Percentiles rank a stretch among this genome's conserved stretches.
Evolutionary conservation across 2,888 invertebrate genomes (phyloP).

Genomic region (Steinernema carpocapsae): DNA sequence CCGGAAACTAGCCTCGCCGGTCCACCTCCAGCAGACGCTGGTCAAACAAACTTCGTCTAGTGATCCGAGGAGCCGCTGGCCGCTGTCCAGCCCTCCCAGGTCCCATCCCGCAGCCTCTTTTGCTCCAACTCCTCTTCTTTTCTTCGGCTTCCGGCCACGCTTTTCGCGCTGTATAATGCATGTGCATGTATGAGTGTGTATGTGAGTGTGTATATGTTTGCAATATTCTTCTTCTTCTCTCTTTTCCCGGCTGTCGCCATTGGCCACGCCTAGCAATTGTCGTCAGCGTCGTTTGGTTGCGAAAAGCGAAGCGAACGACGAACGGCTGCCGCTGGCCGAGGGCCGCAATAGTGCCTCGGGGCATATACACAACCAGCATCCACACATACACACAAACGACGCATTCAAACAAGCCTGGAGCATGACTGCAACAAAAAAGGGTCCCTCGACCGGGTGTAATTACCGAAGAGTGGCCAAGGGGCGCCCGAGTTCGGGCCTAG

Average conservation of each 20-base stretch:
- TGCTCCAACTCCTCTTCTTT: background rate
- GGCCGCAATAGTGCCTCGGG: slow-evolving; percentile 28
- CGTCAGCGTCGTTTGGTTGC: slow-evolving; percentile 26
- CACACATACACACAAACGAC: slow-evolving; percentile 23
- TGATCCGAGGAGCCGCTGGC: background rate
- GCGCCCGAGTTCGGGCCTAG: background rate
- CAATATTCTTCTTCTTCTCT: slow-evolving; percentile 28
- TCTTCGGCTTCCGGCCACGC: background rate
- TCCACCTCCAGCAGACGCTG: slow-evolving; percentile 25
- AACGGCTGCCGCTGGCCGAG: slow-evolving; percentile 32
- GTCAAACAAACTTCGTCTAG: slow-evolving; percentile 24
- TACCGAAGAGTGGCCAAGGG: slow-evolving; percentile 1
- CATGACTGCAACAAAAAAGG: slow-evolving; percentile 33
- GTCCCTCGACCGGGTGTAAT: slow-evolving; percentile 28
- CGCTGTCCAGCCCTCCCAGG: background rate
- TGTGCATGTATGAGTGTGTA: slow-evolving; percentile 33
- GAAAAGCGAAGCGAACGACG: slow-evolving; percentile 21
- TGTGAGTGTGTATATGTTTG: slow-evolving; percentile 31
- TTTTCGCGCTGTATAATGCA: slow-evolving; percentile 32
- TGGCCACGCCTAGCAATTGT: slow-evolving; percentile 34
- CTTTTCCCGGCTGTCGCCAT: slow-evolving; percentile 32
- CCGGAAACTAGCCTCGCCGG: slow-evolving; percentile 20
- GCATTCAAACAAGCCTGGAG: slow-evolving; percentile 21
- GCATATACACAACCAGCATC: slow-evolving; percentile 31
- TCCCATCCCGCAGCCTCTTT: background rate